Evolutionary conservation across 2,888 invertebrate species (phyloP).

Genomic region (Zygaena filipendulae): DNA sequence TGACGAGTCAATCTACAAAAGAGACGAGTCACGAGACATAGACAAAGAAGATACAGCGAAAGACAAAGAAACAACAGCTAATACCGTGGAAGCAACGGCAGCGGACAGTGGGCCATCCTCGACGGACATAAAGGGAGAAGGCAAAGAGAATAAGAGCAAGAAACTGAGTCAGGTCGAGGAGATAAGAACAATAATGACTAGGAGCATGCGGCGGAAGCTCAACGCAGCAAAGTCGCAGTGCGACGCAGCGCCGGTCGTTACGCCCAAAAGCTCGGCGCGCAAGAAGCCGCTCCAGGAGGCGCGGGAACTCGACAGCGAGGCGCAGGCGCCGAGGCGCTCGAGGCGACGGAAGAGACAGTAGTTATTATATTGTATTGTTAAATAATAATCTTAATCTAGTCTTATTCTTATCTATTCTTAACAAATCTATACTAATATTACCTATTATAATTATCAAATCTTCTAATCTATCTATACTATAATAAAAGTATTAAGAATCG

Average conservation of each 20-base stretch:
- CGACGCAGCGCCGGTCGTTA: too few relatives aligned
- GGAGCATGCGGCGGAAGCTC: conserved; percentile 33
- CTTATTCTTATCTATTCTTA: too few relatives aligned
- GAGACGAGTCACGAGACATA: too few relatives aligned
- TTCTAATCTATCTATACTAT: too few relatives aligned
- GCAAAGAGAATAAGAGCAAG: conserved; percentile 26
- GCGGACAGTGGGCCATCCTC: conserved; percentile 20
- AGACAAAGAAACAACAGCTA: too few relatives aligned
- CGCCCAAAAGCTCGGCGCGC: conserved; percentile 4
- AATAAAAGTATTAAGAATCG: too few relatives aligned
- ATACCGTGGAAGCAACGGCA: too few relatives aligned
- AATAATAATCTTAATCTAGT: too few relatives aligned
- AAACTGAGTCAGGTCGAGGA: conserved; percentile 32
- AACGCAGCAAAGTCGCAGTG: conserved; percentile 19
- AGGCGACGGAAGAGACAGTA: conserved; percentile 22
- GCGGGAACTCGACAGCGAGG: conserved; percentile 21
- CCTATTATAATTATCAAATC: too few relatives aligned
- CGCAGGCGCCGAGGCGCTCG: conserved; percentile 22
- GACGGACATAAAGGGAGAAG: conserved; percentile 23
- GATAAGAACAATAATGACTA: conserved; percentile 27
- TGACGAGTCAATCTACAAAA: conserved; percentile 26
- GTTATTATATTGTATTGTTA: too few relatives aligned
- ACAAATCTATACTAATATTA: too few relatives aligned
- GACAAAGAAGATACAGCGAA: too few relatives aligned
- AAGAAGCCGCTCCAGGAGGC: conserved; percentile 24